Conservation (phyloP, 1,140 invertebrate genomes). For the Drosophila varians region DNA sequence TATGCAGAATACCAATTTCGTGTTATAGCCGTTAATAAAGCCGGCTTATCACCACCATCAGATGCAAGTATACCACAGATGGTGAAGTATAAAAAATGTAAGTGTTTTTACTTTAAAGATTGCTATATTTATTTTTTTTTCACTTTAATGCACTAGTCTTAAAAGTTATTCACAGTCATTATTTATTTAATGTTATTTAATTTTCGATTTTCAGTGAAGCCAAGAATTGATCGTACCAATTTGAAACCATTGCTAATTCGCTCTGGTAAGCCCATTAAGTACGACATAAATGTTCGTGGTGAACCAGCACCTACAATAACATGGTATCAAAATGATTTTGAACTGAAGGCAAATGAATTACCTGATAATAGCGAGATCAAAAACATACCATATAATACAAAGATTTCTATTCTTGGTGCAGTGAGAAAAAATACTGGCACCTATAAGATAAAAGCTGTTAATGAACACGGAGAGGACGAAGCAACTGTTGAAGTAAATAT, state of each 20-base stretch:
- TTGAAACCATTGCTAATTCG: constrained; percentile 95
- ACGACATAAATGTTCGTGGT: constrained; percentile 96
- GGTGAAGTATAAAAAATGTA: constrained; percentile 94
- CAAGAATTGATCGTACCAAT: constrained; percentile 97
- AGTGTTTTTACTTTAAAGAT: constrained; percentile 85
- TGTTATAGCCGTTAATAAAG: constrained; percentile 98
- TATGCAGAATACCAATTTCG: constrained; percentile 97
- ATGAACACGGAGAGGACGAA: constrained; percentile 96
- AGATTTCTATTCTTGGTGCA: constrained; percentile 93
- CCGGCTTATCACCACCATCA: constrained; percentile 95
- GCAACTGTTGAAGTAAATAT: constrained; percentile 97
- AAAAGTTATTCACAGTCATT: no score
- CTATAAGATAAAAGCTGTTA: constrained; percentile 95
- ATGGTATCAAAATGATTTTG: constrained; percentile 88
- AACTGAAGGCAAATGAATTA: constrained; percentile 85
- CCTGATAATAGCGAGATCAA: constrained; percentile 91
- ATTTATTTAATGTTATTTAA: neutral
- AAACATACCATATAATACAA: constrained; percentile 97
- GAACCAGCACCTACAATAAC: constrained; percentile 96
- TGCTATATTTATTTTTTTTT: neutral
- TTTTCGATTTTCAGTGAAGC: constrained; percentile 88
- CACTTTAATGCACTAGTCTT: neutral
- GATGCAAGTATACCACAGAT: constrained; percentile 96
- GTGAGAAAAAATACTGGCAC: constrained; percentile 93
- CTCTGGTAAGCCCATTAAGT: constrained; percentile 95